Evolutionary conservation across 2,113 vertebrate species (phyloP), one percentile per base, ranked within the genome.

Genomic region (Donacobius atricapilla): DNA sequence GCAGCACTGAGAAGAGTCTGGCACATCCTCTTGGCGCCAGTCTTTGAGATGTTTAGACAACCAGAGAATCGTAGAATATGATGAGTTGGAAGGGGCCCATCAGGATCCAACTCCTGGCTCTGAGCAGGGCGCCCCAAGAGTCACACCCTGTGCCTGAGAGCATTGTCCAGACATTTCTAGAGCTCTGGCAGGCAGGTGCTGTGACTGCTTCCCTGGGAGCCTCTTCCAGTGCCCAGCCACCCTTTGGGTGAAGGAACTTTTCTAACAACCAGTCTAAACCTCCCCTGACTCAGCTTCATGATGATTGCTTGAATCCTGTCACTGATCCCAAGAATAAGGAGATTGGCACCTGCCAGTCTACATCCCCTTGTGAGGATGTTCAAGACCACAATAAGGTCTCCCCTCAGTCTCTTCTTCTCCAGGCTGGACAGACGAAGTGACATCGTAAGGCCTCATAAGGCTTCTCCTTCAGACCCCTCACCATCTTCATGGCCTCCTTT

Each of bases 291-390:
- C 39, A 68, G 4, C 14, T 75, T 47, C 39, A 11, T 50, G 27
- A 23, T 16, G 5, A 39, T 72, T 68, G 24, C n/a, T 40, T 0
- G 1, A 68, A n/a, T 40, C 10, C 11, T 69, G 14, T 35, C 6
- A 3, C 17, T 68, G 24, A 58, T 68, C 16, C n/a, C 0, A 1
- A 33, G 19, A 50, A 64, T 44, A 6, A 42, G 60, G 53, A 30
- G 45, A 24, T 40, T 39, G 24, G 24, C 4, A 21, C 19, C 53
- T 39, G 24, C 28, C 39, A 13, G 19, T 53, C 33, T 28, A 4
- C 33, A 35, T 47, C 9, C 33, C 24, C 24, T 35, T 0, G 0
- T 10, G 15, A 60, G 28, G 11, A 82, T 22, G 13, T 22, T 53
- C 61, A 37, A 39, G 28, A 33, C 47, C 40, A 30, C n/a, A n/a